These are phyloP conservation scores for Andrena haemorrhoa DNA, from an alignment of 2,888 invertebrate species.

Conservation along the genomic window DNA sequence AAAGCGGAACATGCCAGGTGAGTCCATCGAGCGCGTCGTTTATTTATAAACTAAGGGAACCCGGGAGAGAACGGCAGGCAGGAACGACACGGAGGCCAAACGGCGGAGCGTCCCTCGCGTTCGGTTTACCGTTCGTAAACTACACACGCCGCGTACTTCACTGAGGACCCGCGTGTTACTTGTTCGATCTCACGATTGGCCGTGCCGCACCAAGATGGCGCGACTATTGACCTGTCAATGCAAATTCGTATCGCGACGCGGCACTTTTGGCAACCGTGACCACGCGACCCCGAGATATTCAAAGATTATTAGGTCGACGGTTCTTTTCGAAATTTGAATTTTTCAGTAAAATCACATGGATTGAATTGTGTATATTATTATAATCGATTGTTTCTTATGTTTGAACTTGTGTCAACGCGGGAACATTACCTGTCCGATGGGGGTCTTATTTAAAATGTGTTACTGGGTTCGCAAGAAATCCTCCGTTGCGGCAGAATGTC, in stretches of 20 bases:
- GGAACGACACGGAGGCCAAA: constrained; percentile 50
- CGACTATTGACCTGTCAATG: constrained; percentile 61
- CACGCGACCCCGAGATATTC: not conserved
- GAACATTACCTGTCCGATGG: too few relatives aligned
- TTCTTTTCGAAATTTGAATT: not conserved
- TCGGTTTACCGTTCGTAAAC: constrained; percentile 68
- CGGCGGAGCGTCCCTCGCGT: constrained; percentile 49
- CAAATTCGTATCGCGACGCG: constrained; percentile 25
- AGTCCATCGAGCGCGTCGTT: constrained; percentile 58
- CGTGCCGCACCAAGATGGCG: constrained; percentile 62
- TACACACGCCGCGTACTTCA: constrained; percentile 41
- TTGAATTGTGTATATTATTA: not conserved
- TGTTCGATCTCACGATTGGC: constrained; percentile 60
- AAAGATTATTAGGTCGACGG: not conserved
- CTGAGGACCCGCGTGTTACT: constrained; percentile 56
- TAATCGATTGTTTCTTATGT: not conserved
- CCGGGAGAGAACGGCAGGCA: constrained; percentile 50
- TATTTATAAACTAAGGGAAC: constrained; percentile 69
- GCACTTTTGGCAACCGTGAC: constrained; percentile 11
- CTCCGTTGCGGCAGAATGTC: constrained; percentile 63
- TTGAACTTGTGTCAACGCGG: not conserved
- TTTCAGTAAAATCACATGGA: not conserved
- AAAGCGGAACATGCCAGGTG: constrained; percentile 64
- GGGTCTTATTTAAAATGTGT: constrained; percentile 16
- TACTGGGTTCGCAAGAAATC: constrained; percentile 55